These are phyloP conservation scores for Gavia stellata DNA, from an alignment of 2,113 vertebrate species.

Conservation along the genomic window DNA sequence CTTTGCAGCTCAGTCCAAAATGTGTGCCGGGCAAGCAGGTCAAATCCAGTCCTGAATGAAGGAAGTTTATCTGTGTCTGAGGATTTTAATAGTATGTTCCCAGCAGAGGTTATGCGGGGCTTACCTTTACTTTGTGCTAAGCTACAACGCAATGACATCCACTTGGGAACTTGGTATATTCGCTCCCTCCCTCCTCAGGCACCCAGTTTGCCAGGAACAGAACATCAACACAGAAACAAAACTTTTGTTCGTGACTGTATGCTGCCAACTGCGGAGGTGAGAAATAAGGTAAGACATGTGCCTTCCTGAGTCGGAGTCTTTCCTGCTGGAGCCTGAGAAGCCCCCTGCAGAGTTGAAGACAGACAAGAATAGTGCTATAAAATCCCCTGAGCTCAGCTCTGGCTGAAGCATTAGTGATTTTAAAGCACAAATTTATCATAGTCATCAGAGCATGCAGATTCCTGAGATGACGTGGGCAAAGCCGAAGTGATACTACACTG, in stretches of 20 bases:
- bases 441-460: background rate
- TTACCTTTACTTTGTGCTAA: background rate
- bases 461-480: background rate
- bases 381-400: background rate
- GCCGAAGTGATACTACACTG: background rate
- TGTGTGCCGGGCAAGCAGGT: background rate
- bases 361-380: background rate
- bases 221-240: background rate
- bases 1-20: background rate
- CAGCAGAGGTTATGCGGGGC: background rate
- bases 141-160: background rate
- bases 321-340: background rate
- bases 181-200: background rate
- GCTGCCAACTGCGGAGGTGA: background rate
- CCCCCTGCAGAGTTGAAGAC: background rate
- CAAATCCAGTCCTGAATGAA: background rate
- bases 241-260: background rate
- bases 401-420: background rate
- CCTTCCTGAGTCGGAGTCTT: background rate
- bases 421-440: background rate
- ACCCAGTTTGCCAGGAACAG: background rate
- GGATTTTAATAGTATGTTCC: background rate
- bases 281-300: accelerated
- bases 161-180: background rate
- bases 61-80: background rate